These are phyloP conservation scores for Platycercus adscitus DNA, from an alignment of 2,113 vertebrate genomes.

Conservation along the genomic window DNA sequence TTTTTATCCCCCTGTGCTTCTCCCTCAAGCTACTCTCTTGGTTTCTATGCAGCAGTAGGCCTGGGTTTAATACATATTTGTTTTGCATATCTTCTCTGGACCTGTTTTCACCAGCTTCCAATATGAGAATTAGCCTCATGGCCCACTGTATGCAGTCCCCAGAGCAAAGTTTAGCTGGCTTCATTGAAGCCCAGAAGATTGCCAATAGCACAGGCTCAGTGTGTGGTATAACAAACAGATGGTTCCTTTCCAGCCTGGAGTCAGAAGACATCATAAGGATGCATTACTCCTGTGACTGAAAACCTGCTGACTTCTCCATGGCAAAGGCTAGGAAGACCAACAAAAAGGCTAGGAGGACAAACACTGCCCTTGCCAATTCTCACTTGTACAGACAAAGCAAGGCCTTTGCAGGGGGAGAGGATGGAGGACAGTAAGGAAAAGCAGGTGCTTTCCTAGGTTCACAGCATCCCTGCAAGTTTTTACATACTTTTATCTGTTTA, in stretches of 20 bases:
- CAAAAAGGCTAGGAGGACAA: not conserved
- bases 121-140: not conserved
- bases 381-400: not conserved
- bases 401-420: not conserved
- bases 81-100: not conserved
- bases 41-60: not conserved
- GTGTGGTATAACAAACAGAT: not conserved
- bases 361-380: not conserved
- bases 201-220: slow-evolving; percentile 4
- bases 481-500: not conserved
- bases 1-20: not conserved
- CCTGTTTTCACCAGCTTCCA: not conserved
- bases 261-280: not conserved
- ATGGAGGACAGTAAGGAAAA: not conserved
- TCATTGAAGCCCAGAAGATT: not conserved
- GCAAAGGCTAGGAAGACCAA: not conserved
- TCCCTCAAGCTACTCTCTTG: not conserved
- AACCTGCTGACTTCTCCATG: slow-evolving; percentile 11
- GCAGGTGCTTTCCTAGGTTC: not conserved
- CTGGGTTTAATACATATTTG: not conserved
- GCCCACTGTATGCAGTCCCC: not conserved
- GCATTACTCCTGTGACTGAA: not conserved
- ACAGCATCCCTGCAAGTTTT: not conserved
- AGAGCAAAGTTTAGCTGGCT: slow-evolving; percentile 14
- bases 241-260: slow-evolving; percentile 24